These are phyloP conservation scores for Stegodyphus mimosarum DNA, from an alignment of 1,140 invertebrate species.

Conservation along the genomic window DNA sequence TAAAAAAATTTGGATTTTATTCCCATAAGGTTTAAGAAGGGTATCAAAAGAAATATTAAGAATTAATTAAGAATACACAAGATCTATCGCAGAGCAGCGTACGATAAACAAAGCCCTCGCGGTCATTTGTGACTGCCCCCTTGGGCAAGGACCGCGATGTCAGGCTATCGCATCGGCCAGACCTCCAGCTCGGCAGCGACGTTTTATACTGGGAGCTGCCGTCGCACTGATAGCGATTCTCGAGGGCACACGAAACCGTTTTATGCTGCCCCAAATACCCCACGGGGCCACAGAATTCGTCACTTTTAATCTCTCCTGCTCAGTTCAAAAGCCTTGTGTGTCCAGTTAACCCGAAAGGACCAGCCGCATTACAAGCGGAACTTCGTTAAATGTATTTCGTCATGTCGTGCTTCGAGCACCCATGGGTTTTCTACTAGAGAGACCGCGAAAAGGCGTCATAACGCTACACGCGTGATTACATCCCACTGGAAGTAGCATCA, in stretches of 20 bases:
- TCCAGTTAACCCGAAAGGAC: slow-evolving; percentile 39
- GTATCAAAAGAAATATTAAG: neutral
- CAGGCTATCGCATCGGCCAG: slow-evolving; percentile 44
- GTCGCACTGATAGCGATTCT: slow-evolving; percentile 54
- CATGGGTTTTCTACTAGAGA: slow-evolving; percentile 7
- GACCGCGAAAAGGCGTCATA: slow-evolving; percentile 33
- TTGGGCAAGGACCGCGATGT: slow-evolving; percentile 13
- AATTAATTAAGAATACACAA: neutral
- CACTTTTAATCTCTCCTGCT: slow-evolving; percentile 58
- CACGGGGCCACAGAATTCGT: slow-evolving; percentile 49
- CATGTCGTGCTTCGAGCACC: neutral
- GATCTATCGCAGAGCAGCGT: neutral
- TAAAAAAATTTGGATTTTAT: neutral
- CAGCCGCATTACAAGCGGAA: slow-evolving; percentile 56
- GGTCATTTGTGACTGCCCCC: slow-evolving; percentile 49
- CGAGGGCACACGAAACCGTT: slow-evolving; percentile 41
- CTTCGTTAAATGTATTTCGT: slow-evolving; percentile 51
- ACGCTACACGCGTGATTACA: slow-evolving; percentile 15
- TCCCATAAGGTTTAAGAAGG: too few relatives aligned
- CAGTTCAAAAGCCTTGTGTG: slow-evolving; percentile 51
- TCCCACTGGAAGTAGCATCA: neutral
- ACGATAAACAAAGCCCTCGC: neutral
- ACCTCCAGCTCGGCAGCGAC: slow-evolving; percentile 31
- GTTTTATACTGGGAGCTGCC: slow-evolving; percentile 41
- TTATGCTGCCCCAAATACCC: slow-evolving; percentile 31